Percentiles rank a stretch among this genome's conserved stretches.
phyloP scores from a whole-genome alignment of 2,113 vertebrate species.

The Scopus umbretta region DNA sequence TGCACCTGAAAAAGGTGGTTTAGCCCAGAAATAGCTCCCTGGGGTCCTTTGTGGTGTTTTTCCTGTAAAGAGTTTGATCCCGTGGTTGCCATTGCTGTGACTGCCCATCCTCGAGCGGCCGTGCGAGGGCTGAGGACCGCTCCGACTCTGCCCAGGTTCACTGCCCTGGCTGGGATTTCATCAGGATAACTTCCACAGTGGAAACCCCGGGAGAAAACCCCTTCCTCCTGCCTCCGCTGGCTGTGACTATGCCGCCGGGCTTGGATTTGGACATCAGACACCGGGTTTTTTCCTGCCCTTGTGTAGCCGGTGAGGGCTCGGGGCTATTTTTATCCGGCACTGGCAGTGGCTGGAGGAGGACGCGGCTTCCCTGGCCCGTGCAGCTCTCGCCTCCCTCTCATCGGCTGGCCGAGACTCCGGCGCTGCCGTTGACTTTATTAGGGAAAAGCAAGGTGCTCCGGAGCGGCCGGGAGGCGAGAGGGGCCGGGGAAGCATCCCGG shows the following conservation, averaged over 20 bases:
- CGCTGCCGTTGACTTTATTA: constrained; percentile 51
- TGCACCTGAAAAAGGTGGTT: background rate
- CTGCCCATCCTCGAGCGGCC: background rate
- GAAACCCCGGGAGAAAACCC: background rate
- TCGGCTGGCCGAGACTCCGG: background rate
- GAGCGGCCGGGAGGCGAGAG: background rate
- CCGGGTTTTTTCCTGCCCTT: constrained; percentile 39
- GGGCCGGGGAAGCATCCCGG: background rate
- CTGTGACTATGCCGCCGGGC: background rate
- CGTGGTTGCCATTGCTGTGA: background rate
- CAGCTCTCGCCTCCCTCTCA: background rate
- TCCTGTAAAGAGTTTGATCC: background rate
- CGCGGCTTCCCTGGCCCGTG: background rate
- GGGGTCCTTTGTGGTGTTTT: background rate
- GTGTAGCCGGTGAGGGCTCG: background rate
- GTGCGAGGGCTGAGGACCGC: accelerated
- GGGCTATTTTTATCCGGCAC: constrained; percentile 74
- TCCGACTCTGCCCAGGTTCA: background rate
- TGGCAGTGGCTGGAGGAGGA: constrained; percentile 39
- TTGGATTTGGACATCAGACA: constrained; percentile 6
- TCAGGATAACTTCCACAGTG: accelerated
- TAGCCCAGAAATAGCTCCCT: background rate
- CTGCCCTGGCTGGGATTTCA: background rate
- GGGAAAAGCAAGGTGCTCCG: constrained; percentile 45
- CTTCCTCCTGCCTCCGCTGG: background rate